Conservation (phyloP, 2,113 vertebrate genomes). For the Propithecus coquereli region DNA sequence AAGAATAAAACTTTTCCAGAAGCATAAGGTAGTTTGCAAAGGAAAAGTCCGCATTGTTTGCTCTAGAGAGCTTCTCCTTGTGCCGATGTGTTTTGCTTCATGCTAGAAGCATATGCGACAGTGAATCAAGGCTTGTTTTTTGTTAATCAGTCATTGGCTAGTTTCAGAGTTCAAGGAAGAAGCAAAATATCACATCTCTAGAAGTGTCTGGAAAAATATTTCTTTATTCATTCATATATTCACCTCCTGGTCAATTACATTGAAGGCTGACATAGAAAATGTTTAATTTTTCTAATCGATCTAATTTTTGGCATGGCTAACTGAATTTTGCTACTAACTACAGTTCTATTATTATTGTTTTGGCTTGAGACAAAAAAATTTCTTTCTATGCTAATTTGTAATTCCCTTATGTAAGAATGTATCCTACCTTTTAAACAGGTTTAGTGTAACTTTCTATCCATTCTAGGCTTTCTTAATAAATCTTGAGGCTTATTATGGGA, state of each 20-base stretch:
- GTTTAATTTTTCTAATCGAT: constrained; percentile 1
- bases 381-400: not conserved
- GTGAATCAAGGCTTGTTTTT: not conserved
- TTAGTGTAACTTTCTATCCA: not conserved
- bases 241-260: not conserved
- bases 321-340: not conserved
- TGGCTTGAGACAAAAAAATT: not conserved
- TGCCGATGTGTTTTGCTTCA: not conserved
- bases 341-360: not conserved
- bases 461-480: not conserved
- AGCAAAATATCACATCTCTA: constrained; percentile 41
- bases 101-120: constrained; percentile 5
- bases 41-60: not conserved
- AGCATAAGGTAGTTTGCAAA: constrained; percentile 50
- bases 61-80: not conserved
- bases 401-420: not conserved
- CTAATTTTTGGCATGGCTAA: not conserved
- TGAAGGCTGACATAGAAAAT: not conserved
- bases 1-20: constrained; percentile 19
- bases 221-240: not conserved
- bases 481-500: not conserved
- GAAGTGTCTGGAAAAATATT: not conserved
- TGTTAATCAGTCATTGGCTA: not conserved
- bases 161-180: constrained; percentile 57
- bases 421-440: not conserved